phyloP scores from a whole-genome alignment of 2,888 invertebrate species.

The Clistopyga incitator region DNA sequence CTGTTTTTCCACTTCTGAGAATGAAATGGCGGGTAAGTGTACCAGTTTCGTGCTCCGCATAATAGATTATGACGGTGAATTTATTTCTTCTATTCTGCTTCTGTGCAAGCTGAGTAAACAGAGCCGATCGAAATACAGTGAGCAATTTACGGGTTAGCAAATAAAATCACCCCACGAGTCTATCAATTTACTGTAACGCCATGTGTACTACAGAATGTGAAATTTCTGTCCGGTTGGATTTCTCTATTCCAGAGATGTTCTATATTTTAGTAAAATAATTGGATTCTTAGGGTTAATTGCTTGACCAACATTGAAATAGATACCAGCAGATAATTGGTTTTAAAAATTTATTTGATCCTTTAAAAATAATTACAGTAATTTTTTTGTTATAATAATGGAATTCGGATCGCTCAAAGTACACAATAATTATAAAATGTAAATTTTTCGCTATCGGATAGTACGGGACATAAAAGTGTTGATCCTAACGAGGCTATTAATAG shows the following conservation, averaged over 20 bases:
- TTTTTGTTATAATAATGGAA: too few species aligned
- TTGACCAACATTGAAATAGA: too few species aligned
- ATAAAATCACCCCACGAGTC: neutral
- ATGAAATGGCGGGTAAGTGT: neutral
- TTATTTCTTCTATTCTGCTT: neutral
- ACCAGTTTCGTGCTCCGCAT: constrained; percentile 9
- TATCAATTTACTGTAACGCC: neutral
- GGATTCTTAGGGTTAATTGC: too few species aligned
- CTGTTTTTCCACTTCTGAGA: neutral
- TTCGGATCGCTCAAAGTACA: neutral
- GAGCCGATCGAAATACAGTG: neutral
- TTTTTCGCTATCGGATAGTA: neutral
- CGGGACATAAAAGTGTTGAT: constrained; percentile 40
- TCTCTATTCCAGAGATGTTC: too few species aligned
- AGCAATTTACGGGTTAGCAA: neutral
- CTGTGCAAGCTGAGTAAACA: neutral
- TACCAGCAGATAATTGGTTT: too few species aligned
- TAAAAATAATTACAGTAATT: too few species aligned
- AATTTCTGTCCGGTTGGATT: too few species aligned
- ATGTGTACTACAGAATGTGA: too few species aligned
- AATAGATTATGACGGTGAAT: neutral
- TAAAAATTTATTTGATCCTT: too few species aligned
- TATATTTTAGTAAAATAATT: too few species aligned
- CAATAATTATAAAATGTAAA: neutral
- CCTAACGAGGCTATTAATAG: constrained; percentile 52